A percentile compares a stretch with the other conserved stretches of the same genome.
phyloP scores from a whole-genome alignment of 1,140 invertebrate genomes.

The Palaemon carinicauda region DNA sequence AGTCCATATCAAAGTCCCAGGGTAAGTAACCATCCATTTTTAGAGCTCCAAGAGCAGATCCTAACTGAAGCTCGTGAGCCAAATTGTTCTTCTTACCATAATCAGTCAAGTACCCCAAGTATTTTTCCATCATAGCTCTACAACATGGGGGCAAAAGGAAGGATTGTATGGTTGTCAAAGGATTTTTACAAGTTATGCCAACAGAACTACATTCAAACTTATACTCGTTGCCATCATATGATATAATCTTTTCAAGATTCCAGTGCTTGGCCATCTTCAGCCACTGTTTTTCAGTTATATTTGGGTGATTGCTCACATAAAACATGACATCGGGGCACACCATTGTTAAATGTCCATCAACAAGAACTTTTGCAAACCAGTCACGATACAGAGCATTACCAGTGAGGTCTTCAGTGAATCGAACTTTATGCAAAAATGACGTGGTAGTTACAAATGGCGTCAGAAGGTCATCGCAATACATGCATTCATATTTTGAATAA shows the following conservation, averaged over 20 bases:
- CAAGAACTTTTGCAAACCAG: conserved; percentile 9
- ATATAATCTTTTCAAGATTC: background rate
- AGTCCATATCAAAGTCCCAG: conserved; percentile 7
- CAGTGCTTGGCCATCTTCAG: background rate
- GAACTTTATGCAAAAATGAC: background rate
- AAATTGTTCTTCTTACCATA: background rate
- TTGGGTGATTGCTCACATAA: background rate
- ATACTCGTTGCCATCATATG: background rate
- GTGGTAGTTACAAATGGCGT: background rate
- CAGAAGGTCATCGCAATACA: conserved; percentile 13
- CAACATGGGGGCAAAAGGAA: conserved; percentile 11
- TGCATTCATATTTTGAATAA: conserved; percentile 19
- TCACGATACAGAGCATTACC: conserved; percentile 1
- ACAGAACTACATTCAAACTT: background rate
- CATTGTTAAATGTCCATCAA: background rate
- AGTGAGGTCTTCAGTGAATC: background rate
- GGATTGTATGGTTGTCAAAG: background rate
- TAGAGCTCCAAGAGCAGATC: background rate
- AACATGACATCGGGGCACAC: conserved; percentile 24
- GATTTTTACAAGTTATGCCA: background rate
- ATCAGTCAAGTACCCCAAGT: background rate
- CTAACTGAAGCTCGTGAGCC: background rate
- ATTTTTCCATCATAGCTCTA: background rate
- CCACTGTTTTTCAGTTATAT: background rate
- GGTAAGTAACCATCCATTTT: conserved; percentile 7